These are phyloP conservation scores for Morpho achilles DNA, from an alignment of 2,888 invertebrate species.

Conservation along the genomic window DNA sequence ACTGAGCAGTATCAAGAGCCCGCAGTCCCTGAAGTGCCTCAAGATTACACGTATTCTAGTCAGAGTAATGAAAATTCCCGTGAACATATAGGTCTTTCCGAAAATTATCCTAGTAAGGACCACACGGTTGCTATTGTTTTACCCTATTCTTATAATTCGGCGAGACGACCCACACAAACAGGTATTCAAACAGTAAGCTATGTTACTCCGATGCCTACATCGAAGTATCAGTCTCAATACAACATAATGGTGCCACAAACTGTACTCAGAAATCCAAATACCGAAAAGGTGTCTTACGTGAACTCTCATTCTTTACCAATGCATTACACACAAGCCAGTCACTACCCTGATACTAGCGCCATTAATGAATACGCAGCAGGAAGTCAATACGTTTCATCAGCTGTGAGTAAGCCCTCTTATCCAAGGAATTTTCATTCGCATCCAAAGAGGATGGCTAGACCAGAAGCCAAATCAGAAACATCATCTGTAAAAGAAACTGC, in stretches of 20 bases:
- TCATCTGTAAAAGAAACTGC: slow-evolving; percentile 10
- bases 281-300: slow-evolving; percentile 63
- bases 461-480: slow-evolving; percentile 39
- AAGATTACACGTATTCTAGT: slow-evolving; percentile 53
- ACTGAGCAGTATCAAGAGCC: slow-evolving; percentile 42
- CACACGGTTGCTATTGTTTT: slow-evolving; percentile 79
- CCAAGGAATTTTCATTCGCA: slow-evolving; percentile 64
- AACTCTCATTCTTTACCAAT: slow-evolving; percentile 58
- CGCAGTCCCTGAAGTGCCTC: slow-evolving; percentile 38
- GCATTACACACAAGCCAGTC: slow-evolving; percentile 40
- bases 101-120: slow-evolving; percentile 79
- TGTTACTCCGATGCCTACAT: slow-evolving; percentile 62
- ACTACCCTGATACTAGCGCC: slow-evolving; percentile 42
- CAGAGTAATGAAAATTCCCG: slow-evolving; percentile 41
- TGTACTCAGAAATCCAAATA: slow-evolving; percentile 47
- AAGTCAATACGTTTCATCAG: slow-evolving; percentile 46
- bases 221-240: slow-evolving; percentile 62
- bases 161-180: slow-evolving; percentile 38
- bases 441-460: slow-evolving; percentile 59
- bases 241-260: slow-evolving; percentile 70
- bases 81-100: slow-evolving; percentile 60
- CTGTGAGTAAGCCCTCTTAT: slow-evolving; percentile 46
- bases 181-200: slow-evolving; percentile 61
- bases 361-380: slow-evolving; percentile 54
- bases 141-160: slow-evolving; percentile 51